These are phyloP conservation scores for Akabosia matsudoensis DNA, from an alignment of 1,140 invertebrate genomes.

Conservation along the genomic window DNA sequence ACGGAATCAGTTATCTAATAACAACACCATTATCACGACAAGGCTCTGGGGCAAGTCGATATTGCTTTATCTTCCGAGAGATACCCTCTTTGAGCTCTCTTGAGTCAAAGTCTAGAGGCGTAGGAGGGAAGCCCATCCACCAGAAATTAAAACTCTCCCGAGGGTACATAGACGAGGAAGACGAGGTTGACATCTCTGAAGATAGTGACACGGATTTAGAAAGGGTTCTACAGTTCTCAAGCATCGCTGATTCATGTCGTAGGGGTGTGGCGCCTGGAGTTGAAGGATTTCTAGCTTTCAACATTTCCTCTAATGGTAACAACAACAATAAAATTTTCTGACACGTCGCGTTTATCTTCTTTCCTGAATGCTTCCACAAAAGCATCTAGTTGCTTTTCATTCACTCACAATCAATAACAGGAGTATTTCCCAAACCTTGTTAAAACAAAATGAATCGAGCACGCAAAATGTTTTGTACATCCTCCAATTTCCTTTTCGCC, in stretches of 20 bases:
- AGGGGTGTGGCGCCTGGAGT: conserved; percentile 15
- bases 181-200: conserved; percentile 12
- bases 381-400: background rate
- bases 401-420: background rate
- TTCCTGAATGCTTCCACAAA: background rate
- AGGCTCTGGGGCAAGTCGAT: conserved; percentile 16
- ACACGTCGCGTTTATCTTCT: background rate
- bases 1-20: conserved; percentile 69
- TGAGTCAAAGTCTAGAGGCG: conserved; percentile 8
- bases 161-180: background rate
- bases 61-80: conserved; percentile 23
- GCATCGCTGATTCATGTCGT: conserved; percentile 18
- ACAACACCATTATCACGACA: conserved; percentile 59
- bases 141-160: conserved; percentile 21
- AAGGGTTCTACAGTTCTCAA: conserved; percentile 18
- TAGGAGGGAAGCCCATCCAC: background rate
- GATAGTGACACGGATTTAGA: background rate
- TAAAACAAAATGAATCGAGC: no score
- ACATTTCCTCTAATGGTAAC: conserved; percentile 20
- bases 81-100: background rate
- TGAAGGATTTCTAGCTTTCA: conserved; percentile 26
- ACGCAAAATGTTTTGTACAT: no score
- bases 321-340: background rate
- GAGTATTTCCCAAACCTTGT: no score
- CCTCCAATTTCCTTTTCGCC: no score